Evolutionary conservation across 2,797 vertebrate species (phyloP), one percentile per base, ranked within the genome.

Genomic region (Halcyon smyrnensis): DNA sequence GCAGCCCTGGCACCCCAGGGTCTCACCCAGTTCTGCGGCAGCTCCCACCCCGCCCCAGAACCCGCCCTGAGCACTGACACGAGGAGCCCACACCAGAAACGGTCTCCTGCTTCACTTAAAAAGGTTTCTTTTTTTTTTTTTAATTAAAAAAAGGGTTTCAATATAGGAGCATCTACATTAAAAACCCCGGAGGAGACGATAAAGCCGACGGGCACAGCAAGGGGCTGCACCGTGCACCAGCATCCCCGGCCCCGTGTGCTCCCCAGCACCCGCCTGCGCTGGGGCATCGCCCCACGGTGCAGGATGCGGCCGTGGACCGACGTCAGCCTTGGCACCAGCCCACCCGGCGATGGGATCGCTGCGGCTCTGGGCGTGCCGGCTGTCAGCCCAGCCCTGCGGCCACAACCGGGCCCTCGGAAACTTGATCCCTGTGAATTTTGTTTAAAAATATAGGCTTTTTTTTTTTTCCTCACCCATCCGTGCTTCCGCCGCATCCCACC

Each of bases 401-500:
- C 46, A 6, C 4, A 6, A 4, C 56, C 2, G 0, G 11, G 11
- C 8, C 76, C 56, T 50, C 1, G 1, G 51, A 32, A 70, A 34
- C n/a, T 48, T 8, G 64, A 63, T 87, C 63, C 82, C 57, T 36
- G 15, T 0, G 0, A 54, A 10, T 65, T 70, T 65, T 51, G 60
- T 45, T 28, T 15, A 27, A 13, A 12, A 57, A 57, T 25, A 41
- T 30, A 43, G 36, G 36, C 36, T 37, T 37, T 75, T 71, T 51
- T 51, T 51, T 51, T 28, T 16, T 10, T 36, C 27, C 23, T 23
- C 37, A 11, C 59, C 36, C 1, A 1, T 43, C 53, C 8, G 1
- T 9, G 56, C 25, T 54, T 48, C 36, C 18, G 20, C 65, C 1
- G 0, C 1, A 3, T 32, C 51, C 27, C 0, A 0, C 45, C 1